These are phyloP conservation scores for Arctocebus calabarensis DNA, from an alignment of 2,797 vertebrate species.

Conservation along the genomic window DNA sequence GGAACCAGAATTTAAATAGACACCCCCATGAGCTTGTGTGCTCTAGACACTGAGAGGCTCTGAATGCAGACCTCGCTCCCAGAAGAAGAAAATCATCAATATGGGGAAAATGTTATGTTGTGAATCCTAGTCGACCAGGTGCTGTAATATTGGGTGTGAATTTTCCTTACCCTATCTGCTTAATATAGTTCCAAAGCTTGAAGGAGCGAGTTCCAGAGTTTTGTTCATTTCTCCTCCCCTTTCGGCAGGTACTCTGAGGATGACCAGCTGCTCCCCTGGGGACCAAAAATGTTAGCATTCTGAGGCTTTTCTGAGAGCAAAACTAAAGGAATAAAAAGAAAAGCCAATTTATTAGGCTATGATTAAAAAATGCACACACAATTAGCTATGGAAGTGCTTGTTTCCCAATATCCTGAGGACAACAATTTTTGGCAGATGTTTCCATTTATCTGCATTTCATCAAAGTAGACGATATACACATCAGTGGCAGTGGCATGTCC, in stretches of 20 bases:
- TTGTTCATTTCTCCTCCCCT: not conserved
- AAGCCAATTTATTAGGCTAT: slow-evolving; percentile 75
- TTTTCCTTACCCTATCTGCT: not conserved
- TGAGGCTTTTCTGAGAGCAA: slow-evolving; percentile 46
- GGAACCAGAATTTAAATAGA: not conserved
- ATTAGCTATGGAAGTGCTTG: slow-evolving; percentile 74
- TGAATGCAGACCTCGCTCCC: not conserved
- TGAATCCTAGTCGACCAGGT: not conserved
- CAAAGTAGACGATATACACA: slow-evolving; percentile 63
- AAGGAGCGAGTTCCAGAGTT: slow-evolving; percentile 20
- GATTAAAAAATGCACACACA: slow-evolving; percentile 60
- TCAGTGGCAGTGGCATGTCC: slow-evolving; percentile 68
- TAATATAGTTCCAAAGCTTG: not conserved
- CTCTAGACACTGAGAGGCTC: not conserved
- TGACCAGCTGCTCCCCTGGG: not conserved
- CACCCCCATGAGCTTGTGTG: not conserved
- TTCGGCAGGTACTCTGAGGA: not conserved
- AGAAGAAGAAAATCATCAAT: not conserved
- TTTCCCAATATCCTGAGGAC: slow-evolving; percentile 65
- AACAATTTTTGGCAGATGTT: slow-evolving; percentile 70
- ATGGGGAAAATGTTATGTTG: not conserved
- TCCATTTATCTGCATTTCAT: slow-evolving; percentile 81
- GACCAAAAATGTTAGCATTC: slow-evolving; percentile 10
- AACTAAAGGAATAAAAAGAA: slow-evolving; percentile 66
- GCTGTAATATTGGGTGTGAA: not conserved